phyloP scores from a whole-genome alignment of 2,888 invertebrate species.

The Drosophila affinis region DNA sequence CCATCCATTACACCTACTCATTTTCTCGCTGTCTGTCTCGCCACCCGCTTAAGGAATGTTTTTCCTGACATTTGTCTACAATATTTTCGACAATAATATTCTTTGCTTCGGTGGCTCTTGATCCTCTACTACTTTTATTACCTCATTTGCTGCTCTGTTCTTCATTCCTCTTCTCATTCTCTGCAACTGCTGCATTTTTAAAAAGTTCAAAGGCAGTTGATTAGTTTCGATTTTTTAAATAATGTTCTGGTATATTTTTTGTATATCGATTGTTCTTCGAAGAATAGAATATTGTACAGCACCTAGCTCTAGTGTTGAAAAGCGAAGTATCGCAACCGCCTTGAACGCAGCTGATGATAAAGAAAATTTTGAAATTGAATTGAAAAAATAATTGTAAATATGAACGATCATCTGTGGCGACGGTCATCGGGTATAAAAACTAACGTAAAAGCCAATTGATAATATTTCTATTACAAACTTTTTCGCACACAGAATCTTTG shows the following conservation, averaged over 20 bases:
- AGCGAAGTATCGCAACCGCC: constrained; percentile 23
- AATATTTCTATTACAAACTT: neutral
- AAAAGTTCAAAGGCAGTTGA: too few relatives aligned
- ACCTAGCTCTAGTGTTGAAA: constrained; percentile 11
- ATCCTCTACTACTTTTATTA: too few relatives aligned
- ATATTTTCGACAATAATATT: too few relatives aligned
- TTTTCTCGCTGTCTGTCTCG: too few relatives aligned
- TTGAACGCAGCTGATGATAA: constrained; percentile 60
- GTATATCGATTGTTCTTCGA: neutral
- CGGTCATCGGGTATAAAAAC: constrained; percentile 22
- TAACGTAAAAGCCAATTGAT: neutral
- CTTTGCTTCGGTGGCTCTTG: too few relatives aligned
- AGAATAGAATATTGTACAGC: neutral
- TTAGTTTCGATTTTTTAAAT: too few relatives aligned
- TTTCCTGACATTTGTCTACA: too few relatives aligned
- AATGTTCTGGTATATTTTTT: neutral
- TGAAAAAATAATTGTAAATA: constrained; percentile 52
- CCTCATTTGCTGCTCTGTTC: too few relatives aligned
- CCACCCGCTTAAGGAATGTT: too few relatives aligned
- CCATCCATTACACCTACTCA: too few relatives aligned
- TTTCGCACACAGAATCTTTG: constrained; percentile 61
- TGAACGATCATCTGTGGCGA: constrained; percentile 37
- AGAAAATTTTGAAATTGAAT: constrained; percentile 66
- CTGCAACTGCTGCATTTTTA: too few relatives aligned
- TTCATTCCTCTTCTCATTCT: too few relatives aligned